Conservation (phyloP, 2,113 vertebrate genomes). For the Pygoscelis adeliae region DNA sequence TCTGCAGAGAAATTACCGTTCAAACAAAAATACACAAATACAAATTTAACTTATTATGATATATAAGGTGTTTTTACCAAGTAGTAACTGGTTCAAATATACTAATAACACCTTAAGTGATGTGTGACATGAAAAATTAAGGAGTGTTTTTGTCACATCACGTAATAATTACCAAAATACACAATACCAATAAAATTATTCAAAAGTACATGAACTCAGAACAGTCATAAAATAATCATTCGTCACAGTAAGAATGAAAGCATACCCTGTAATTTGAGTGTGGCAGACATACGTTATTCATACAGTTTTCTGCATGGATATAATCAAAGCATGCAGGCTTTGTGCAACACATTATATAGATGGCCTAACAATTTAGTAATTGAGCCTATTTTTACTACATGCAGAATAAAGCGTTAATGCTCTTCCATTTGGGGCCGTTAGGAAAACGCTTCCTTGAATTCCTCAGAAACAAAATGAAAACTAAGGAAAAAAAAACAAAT, state of each 20-base stretch:
- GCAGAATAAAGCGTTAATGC: background rate
- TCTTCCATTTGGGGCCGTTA: background rate
- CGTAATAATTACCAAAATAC: background rate
- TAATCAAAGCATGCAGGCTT: background rate
- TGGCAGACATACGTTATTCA: background rate
- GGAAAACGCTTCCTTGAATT: background rate
- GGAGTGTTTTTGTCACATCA: background rate
- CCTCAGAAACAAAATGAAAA: background rate
- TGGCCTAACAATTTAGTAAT: background rate
- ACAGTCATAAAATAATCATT: background rate
- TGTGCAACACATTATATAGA: background rate
- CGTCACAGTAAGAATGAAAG: background rate
- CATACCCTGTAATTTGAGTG: background rate
- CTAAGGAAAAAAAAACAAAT: background rate
- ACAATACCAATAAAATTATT: background rate
- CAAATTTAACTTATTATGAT: background rate
- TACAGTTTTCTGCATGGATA: background rate
- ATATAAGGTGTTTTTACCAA: background rate
- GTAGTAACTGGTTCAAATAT: background rate
- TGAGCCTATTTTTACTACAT: background rate
- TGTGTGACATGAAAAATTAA: background rate
- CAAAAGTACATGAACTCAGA: background rate
- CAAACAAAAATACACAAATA: background rate
- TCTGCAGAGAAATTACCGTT: background rate
- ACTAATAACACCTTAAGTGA: background rate